Conservation (phyloP, 2,888 invertebrate genomes). For the Temnothorax ravouxi region DNA sequence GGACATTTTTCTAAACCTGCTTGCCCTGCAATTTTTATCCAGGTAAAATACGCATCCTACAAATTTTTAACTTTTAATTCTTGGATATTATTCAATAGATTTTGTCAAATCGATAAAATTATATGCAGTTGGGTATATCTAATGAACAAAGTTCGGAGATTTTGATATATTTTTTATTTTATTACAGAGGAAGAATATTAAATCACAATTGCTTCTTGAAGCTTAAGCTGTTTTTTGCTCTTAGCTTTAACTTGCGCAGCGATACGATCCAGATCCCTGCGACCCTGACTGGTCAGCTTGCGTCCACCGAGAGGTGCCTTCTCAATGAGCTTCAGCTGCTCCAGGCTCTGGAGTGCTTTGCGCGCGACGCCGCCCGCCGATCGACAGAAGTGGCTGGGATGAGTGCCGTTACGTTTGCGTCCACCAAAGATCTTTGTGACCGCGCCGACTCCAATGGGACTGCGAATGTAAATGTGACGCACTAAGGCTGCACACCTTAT, state of each 20-base stretch:
- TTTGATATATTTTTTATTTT: constrained; percentile 69
- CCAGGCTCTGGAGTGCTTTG: constrained; percentile 97
- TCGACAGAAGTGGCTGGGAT: constrained; percentile 97
- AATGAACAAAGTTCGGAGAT: not conserved
- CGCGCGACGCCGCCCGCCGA: constrained; percentile 96
- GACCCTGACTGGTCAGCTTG: constrained; percentile 95
- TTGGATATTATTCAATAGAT: too few relatives aligned
- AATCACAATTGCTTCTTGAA: constrained; percentile 83
- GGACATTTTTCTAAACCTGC: not conserved
- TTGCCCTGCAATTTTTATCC: not conserved
- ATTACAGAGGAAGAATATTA: constrained; percentile 77
- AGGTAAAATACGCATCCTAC: not conserved
- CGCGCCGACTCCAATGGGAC: constrained; percentile 98
- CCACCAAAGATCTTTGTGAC: constrained; percentile 99
- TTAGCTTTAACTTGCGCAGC: constrained; percentile 96
- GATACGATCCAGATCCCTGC: constrained; percentile 98
- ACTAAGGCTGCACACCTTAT: constrained; percentile 97
- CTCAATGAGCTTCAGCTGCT: constrained; percentile 96
- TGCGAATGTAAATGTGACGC: constrained; percentile 97
- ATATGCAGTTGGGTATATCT: not conserved
- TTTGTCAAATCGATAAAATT: too few relatives aligned
- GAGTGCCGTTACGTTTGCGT: constrained; percentile 97
- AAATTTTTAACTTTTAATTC: not conserved
- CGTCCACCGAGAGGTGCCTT: constrained; percentile 96
- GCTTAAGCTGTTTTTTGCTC: constrained; percentile 85